Evolutionary conservation across 2,797 vertebrate genomes (phyloP), one percentile per base, ranked within the genome.

Genomic region (Lepidocolaptes lacrymiger): DNA sequence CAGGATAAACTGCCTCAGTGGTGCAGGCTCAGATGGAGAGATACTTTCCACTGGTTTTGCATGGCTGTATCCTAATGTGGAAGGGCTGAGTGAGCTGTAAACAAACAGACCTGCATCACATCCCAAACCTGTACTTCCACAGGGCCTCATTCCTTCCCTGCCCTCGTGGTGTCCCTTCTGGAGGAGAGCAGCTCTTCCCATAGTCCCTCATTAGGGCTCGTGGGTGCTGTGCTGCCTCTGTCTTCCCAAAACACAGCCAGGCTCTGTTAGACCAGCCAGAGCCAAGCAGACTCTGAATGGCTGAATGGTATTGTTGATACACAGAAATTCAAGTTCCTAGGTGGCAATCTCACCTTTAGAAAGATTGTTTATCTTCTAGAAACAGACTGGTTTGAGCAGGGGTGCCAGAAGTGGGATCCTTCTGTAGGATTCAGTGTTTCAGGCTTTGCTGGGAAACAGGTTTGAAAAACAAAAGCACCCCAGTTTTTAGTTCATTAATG

Each of bases 41-140:
- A 91, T 85, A 76, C 39, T 89, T 85, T 67, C 59, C 86, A 39
- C 51, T 56, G 3, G 54, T 89, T 96, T 97, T 95, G 91, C 92
- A 72, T 89, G 92, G 64, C 89, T 95, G 43, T 75, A 69, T 85
- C 69, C 85, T 85, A 18, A 64, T 76, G 91, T 69, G 76, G 85
- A 92, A 88, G 72, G 85, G 78, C 44, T 93, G 89, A 89, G 49
- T 43, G 88, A 95, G 92, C 63, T 88, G 91, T 92, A 96, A 96
- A 94, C 89, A 88, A 95, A 91, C 78, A 87, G 67, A 89, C 75
- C 78, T 91, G 37, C 83, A 90, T 84, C 86, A 24, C 89, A 59
- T 62, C 67, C 76, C 92, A 89, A 91, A 92, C 84, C 88, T 88
- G 88, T 89, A 41, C 82, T 89, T 74, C 88, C 90, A 88, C 67